phyloP scores from a whole-genome alignment of 2,797 vertebrate species.

The Enteromius thamalakanensis region DNA sequence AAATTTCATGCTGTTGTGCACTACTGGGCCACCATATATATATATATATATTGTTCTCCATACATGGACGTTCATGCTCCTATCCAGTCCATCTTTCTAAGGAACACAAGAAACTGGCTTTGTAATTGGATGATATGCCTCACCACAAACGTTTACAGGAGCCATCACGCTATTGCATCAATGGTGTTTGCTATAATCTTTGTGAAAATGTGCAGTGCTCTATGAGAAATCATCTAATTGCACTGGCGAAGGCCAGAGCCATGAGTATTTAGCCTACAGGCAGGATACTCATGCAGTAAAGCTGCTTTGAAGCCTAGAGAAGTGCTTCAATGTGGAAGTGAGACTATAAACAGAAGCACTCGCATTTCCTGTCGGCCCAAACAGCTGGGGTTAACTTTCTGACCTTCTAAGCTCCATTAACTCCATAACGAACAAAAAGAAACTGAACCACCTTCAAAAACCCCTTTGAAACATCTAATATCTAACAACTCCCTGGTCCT shows the following conservation, averaged over 20 bases:
- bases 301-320: conserved; percentile 71
- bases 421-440: conserved; percentile 40
- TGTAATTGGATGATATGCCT: not conserved
- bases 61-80: not conserved
- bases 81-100: conserved; percentile 7
- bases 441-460: not conserved
- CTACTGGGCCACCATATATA: not conserved
- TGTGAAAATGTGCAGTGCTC: conserved; percentile 11
- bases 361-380: conserved; percentile 67
- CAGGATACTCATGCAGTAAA: conserved; percentile 59
- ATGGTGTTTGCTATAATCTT: conserved; percentile 11
- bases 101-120: not conserved
- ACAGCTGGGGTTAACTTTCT: conserved; percentile 54
- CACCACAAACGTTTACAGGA: conserved; percentile 13
- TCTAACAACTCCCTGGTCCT: not conserved
- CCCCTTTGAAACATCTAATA: conserved; percentile 14
- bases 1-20: too few relatives aligned
- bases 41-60: not conserved
- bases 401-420: conserved; percentile 51
- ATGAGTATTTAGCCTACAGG: conserved; percentile 59
- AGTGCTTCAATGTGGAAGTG: conserved; percentile 56
- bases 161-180: not conserved
- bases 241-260: conserved; percentile 27
- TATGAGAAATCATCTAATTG: conserved; percentile 35
- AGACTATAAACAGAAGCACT: conserved; percentile 63